Evolutionary conservation across 2,797 vertebrate genomes (phyloP), one percentile per base, ranked within the genome.

Genomic region (Nasua narica): DNA sequence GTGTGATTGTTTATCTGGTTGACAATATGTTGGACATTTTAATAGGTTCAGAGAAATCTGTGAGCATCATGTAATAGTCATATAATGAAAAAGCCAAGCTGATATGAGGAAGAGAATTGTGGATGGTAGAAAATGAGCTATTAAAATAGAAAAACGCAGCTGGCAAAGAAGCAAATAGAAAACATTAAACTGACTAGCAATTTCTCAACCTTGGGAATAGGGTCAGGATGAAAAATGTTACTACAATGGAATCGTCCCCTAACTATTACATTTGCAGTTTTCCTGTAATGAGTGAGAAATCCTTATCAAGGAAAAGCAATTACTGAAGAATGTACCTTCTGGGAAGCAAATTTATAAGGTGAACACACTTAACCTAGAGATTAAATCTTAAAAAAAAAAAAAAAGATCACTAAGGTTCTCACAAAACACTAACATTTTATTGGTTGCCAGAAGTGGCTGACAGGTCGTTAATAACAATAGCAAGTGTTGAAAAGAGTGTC

Each of bases 1-100:
- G 70, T 97, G 54, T 86, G 81, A 96, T 96, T 98, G 96, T 97
- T 97, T 98, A 96, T 90, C 89, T 95, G 48, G 87, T 95, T 97
- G 89, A 91, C 54, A 96, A 67, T 90, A 97, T 77, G 77, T 87
- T 96, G 56, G 56, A 60, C n/a, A 69, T 78, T 87, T 77, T 92
- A 78, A 91, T 97, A 96, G 52, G 29, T 97, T 98, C 87, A 98
- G 95, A 88, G 79, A 85, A 96, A 90, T 88, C 84, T 97, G 78
- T 97, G 94, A 91, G 48, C 70, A 82, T 52, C 11, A 10, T 83
- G 27, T 85, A 97, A 90, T 81, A 95, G 85, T 72, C 62, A 52
- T 8, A 16, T 72, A 91, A 79, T 58, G 62, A 77, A 97, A 87
- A 85, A 94, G 52, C 91, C 94, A 87, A 85, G 88, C 8, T 48